Base-by-base conservation (phyloP, 2,113 vertebrate genomes). In the Ornithorhynchus anatinus region DNA sequence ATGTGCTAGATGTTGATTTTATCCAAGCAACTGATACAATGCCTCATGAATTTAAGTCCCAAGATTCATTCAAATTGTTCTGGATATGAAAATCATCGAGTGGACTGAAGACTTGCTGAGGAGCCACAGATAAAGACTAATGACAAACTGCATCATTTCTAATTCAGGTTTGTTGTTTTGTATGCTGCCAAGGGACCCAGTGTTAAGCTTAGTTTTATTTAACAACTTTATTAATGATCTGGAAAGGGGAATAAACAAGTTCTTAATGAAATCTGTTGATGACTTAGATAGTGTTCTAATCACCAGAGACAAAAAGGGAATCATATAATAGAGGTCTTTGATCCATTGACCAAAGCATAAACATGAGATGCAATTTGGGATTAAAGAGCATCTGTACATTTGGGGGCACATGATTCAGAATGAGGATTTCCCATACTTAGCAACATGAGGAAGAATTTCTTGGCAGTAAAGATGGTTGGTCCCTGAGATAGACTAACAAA, bases 141-240 rank as follows among this genome's bases (percentile, higher is more conserved):
- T 45, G 29, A 69, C 54, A 71, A 65, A 45, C 20, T 4, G 25
- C 61, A 69, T 23, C 22, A 33, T 47, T 56, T 79, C 59, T 31
- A 42, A 42, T 42, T 66, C 58, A 62, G 31, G 42, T 62, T 69
- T 56, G 19, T 33, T 15, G 3, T 45, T 9, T 42, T 6, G 27
- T 23, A 57, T 10, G 13, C 32, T 72, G 51, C 51, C 52, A 62
- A 43, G 32, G 22, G 62, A 64, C 59, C 69, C 23, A 72, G 64
- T 61, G 45, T 66, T 69, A 15, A 20, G 23, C 53, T 54, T 57
- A 15, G 15, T 61, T 56, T 67, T 77, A 62, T 66, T 62, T 64
- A 75, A 71, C 32, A 68, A 73, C 44, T 66, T 69, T 59, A 67
- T 72, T 77, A 69, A 81, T 50, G 31, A 38, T 72, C 63, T 75